Conservation (phyloP, 2,888 invertebrate species). For the Xiphydria camelus region DNA sequence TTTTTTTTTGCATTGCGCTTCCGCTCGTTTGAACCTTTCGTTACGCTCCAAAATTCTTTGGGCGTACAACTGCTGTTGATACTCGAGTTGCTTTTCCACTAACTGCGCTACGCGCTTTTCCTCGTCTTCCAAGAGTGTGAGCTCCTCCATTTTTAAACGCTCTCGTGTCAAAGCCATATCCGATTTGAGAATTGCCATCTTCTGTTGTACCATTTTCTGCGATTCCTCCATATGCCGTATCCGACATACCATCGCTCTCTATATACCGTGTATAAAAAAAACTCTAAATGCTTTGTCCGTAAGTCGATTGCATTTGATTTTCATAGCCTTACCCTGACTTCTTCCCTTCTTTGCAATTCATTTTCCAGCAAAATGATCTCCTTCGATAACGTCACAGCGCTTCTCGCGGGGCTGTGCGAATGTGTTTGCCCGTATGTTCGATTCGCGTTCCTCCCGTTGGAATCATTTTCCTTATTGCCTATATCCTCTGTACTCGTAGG, state of each 20-base stretch:
- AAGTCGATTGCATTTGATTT: not conserved
- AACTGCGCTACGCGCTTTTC: slow-evolving; percentile 61
- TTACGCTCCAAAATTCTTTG: slow-evolving; percentile 37
- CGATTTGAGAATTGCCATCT: slow-evolving; percentile 40
- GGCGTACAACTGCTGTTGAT: slow-evolving; percentile 45
- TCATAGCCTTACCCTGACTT: slow-evolving; percentile 47
- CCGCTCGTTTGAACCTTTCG: slow-evolving; percentile 36
- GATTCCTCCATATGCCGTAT: slow-evolving; percentile 50
- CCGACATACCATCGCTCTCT: slow-evolving; percentile 50
- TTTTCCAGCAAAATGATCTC: slow-evolving; percentile 50
- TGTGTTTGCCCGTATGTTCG: slow-evolving; percentile 52
- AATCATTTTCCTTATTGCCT: slow-evolving; percentile 35
- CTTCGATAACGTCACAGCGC: slow-evolving; percentile 40
- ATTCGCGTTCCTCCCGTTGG: slow-evolving; percentile 50
- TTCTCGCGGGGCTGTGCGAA: slow-evolving; percentile 23
- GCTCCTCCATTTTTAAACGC: slow-evolving; percentile 51
- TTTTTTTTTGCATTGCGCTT: slow-evolving; percentile 49
- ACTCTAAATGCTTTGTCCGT: not conserved
- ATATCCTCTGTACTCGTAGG: slow-evolving; percentile 32
- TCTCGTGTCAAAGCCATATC: slow-evolving; percentile 38
- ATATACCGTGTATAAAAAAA: not conserved
- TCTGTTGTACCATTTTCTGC: slow-evolving; percentile 44
- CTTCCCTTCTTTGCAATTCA: slow-evolving; percentile 45
- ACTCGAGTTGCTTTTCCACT: slow-evolving; percentile 59
- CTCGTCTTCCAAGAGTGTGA: slow-evolving; percentile 62